Evolutionary conservation across 2,113 vertebrate species (phyloP).

Genomic region (Stercorarius parasiticus): DNA sequence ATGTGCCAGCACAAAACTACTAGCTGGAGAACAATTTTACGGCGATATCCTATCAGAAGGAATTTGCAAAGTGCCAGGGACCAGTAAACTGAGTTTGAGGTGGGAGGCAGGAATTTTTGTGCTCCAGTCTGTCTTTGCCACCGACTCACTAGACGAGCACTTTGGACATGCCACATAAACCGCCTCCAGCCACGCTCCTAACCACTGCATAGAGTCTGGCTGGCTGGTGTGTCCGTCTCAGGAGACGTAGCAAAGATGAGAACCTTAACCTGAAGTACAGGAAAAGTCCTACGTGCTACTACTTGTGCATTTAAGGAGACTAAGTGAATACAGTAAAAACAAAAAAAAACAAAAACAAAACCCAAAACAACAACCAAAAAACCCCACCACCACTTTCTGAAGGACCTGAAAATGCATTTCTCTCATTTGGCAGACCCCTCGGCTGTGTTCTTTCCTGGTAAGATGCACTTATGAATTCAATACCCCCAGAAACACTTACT

Average conservation of each 20-base stretch:
- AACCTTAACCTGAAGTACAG: not conserved
- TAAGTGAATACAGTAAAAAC: not conserved
- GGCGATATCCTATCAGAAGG: constrained; percentile 53
- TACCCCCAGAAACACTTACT: not conserved
- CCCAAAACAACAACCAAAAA: not conserved
- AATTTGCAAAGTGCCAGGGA: constrained; percentile 8
- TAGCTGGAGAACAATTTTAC: constrained; percentile 36
- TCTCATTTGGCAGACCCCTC: not conserved
- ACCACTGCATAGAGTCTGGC: not conserved
- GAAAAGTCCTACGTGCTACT: not conserved
- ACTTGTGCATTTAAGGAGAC: not conserved
- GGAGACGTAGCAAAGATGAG: not conserved
- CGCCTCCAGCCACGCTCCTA: not conserved
- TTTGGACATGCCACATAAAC: not conserved
- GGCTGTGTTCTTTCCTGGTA: not conserved
- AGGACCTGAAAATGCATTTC: not conserved
- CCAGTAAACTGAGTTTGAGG: not conserved
- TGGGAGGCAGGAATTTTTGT: not conserved
- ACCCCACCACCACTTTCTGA: not conserved
- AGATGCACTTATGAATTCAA: not conserved
- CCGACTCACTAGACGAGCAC: not conserved
- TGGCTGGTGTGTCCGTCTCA: not conserved
- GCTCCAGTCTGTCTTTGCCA: not conserved
- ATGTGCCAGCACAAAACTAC: constrained; percentile 8
- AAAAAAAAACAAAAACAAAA: no score